Conservation (phyloP, 1,140 invertebrate genomes). For the Panagrolaimus sp. region DNA sequence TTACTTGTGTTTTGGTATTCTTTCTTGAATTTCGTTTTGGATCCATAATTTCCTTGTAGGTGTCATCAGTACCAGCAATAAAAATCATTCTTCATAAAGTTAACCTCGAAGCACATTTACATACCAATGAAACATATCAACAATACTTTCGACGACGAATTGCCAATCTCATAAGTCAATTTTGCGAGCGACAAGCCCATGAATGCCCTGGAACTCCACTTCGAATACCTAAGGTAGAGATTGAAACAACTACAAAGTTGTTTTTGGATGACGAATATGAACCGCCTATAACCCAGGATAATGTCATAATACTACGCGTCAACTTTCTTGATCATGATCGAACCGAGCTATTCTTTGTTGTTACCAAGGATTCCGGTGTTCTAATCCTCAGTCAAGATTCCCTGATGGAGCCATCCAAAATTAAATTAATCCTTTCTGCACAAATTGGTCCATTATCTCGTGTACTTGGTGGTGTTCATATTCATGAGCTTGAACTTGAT, state of each 20-base stretch:
- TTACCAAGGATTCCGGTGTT: slow-evolving; percentile 36
- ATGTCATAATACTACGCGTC: slow-evolving; percentile 53
- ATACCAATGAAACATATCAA: slow-evolving; percentile 55
- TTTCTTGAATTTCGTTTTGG: background rate
- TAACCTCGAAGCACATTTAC: slow-evolving; percentile 45
- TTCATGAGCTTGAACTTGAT: slow-evolving; percentile 35
- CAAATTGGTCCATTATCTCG: slow-evolving; percentile 51
- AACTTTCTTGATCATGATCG: slow-evolving; percentile 27
- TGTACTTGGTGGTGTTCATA: slow-evolving; percentile 53
- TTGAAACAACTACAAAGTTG: slow-evolving; percentile 18
- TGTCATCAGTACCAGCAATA: slow-evolving; percentile 39
- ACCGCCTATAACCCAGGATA: slow-evolving; percentile 49
- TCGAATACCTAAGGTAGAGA: slow-evolving; percentile 21
- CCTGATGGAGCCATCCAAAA: slow-evolving; percentile 31
- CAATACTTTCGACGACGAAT: slow-evolving; percentile 57
- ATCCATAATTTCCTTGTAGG: slow-evolving; percentile 31
- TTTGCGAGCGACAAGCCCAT: slow-evolving; percentile 52
- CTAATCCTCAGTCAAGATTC: background rate
- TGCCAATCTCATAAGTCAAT: slow-evolving; percentile 49
- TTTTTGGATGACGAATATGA: slow-evolving; percentile 36
- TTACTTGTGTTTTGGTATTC: background rate
- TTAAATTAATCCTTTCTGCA: slow-evolving; percentile 51
- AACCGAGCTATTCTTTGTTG: slow-evolving; percentile 50
- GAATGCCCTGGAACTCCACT: slow-evolving; percentile 48
- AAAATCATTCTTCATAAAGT: slow-evolving; percentile 50